Percentiles rank a stretch among this genome's conserved stretches.
Conservation (phyloP, 2,888 invertebrate genomes). For the Sphaeridia pumilis region DNA sequence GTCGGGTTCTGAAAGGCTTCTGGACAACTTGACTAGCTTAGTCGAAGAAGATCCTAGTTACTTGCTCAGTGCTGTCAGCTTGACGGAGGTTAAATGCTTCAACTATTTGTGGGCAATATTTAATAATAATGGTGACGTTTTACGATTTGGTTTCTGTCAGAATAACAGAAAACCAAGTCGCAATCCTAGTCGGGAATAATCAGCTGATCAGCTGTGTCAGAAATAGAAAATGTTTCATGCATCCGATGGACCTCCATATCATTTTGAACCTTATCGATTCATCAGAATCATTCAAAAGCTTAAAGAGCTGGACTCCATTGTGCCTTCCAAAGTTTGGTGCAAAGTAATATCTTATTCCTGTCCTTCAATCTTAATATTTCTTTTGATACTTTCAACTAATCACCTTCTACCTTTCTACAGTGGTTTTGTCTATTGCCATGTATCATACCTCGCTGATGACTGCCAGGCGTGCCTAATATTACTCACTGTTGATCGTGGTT, state of each 20-base stretch:
- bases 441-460: slow-evolving; percentile 89
- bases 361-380: neutral
- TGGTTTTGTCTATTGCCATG: slow-evolving; percentile 91
- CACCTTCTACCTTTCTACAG: slow-evolving; percentile 42
- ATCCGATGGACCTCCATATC: slow-evolving; percentile 85
- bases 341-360: slow-evolving; percentile 45
- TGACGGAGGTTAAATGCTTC: no score
- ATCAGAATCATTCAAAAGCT: slow-evolving; percentile 87
- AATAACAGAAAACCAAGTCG: no score
- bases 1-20: slow-evolving; percentile 83
- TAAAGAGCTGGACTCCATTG: slow-evolving; percentile 96
- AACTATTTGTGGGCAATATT: no score
- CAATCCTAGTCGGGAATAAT: slow-evolving; percentile 81
- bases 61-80: slow-evolving; percentile 55
- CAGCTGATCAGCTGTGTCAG: slow-evolving; percentile 85
- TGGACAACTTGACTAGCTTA: slow-evolving; percentile 75
- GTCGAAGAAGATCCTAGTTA: slow-evolving; percentile 74
- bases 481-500: slow-evolving; percentile 81
- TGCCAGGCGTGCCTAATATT: slow-evolving; percentile 85
- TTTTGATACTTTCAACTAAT: neutral
- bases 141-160: no score
- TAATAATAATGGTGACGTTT: no score
- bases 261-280: slow-evolving; percentile 89
- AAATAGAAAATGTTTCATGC: slow-evolving; percentile 89
- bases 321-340: slow-evolving; percentile 95